These are phyloP conservation scores for Hesperia comma DNA, from an alignment of 2,888 invertebrate species.

Conservation along the genomic window DNA sequence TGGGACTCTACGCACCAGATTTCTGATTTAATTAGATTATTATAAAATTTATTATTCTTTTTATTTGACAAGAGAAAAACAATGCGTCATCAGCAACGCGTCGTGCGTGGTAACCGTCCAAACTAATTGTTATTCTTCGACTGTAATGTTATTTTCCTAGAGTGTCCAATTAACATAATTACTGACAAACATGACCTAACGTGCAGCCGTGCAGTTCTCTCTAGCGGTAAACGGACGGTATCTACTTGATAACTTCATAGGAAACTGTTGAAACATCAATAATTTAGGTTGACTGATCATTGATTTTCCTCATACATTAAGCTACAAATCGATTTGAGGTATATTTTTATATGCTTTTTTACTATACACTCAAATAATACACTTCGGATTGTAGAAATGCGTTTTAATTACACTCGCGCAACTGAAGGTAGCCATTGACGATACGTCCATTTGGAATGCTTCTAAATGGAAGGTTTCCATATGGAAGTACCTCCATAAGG, in stretches of 20 bases:
- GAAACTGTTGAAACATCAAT: background rate
- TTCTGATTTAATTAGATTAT: no score
- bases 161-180: constrained; percentile 4
- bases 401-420: no score
- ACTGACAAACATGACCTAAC: constrained; percentile 3
- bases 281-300: background rate
- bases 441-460: no score
- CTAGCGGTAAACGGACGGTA: background rate
- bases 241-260: background rate
- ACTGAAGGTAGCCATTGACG: no score
- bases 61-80: background rate
- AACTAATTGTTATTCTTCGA: background rate
- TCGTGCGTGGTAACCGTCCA: background rate
- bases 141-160: constrained; percentile 4
- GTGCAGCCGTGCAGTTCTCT: background rate
- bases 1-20: no score
- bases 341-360: background rate
- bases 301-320: background rate
- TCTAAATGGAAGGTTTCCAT: no score
- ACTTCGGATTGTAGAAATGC: no score
- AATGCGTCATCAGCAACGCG: background rate
- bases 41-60: no score
- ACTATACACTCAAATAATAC: no score
- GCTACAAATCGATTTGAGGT: background rate
- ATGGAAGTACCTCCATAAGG: no score